phyloP scores from a whole-genome alignment of 92 coral and sea anemone species.

The Zoanthus solanderi region DNA sequence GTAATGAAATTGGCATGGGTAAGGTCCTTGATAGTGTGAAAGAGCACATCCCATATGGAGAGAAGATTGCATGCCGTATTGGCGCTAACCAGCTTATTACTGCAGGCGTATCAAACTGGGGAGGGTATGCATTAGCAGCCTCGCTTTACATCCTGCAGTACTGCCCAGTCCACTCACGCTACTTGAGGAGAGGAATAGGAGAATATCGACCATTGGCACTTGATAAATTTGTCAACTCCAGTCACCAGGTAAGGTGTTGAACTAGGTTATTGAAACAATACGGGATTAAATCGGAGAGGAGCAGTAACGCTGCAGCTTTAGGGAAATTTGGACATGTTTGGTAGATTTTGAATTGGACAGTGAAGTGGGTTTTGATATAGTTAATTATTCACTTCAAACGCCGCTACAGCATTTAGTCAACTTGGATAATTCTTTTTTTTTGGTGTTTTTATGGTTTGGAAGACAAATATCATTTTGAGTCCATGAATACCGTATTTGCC shows the following conservation, averaged over 20 bases:
- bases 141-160: constrained; percentile 55
- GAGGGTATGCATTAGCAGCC: constrained; percentile 63
- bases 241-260: constrained; percentile 18
- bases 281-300: neutral
- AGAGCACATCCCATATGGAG: constrained; percentile 75
- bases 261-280: neutral
- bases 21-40: constrained; percentile 72
- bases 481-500: no score
- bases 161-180: constrained; percentile 77
- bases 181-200: constrained; percentile 67
- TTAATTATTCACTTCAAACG: no score
- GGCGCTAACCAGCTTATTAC: constrained; percentile 81
- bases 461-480: no score
- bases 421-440: no score
- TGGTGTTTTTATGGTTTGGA: no score
- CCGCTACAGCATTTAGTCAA: no score
- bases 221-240: constrained; percentile 19
- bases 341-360: neutral
- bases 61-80: constrained; percentile 74
- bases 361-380: neutral
- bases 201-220: constrained; percentile 12
- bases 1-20: constrained; percentile 99
- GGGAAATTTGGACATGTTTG: no score
- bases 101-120: constrained; percentile 99
- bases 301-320: no score